phyloP scores from a whole-genome alignment of 1,140 invertebrate species.

The Antheraea mylitta region DNA sequence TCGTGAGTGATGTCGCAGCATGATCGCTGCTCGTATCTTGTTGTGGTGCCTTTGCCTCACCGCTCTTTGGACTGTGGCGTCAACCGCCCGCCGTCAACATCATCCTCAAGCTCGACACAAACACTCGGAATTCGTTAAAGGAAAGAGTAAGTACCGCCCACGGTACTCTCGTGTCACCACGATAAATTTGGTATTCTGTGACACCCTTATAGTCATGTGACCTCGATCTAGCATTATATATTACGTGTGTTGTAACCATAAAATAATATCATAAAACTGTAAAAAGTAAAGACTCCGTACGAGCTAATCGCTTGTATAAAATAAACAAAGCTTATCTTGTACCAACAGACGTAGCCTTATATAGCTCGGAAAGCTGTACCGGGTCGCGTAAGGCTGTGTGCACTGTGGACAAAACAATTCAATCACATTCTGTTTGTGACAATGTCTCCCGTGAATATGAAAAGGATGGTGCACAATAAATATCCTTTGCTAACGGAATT shows the following conservation, averaged over 20 bases:
- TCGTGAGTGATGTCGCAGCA: constrained; percentile 73
- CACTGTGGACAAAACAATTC: constrained; percentile 27
- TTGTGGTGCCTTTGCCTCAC: constrained; percentile 58
- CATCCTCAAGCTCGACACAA: constrained; percentile 47
- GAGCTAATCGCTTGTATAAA: constrained; percentile 49
- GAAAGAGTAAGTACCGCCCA: constrained; percentile 70
- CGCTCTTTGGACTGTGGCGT: constrained; percentile 40
- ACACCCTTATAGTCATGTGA: constrained; percentile 20
- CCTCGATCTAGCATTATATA: constrained; percentile 22
- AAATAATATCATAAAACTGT: constrained; percentile 31
- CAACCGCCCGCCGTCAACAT: constrained; percentile 51
- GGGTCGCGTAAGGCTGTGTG: constrained; percentile 25
- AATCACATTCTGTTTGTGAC: constrained; percentile 27
- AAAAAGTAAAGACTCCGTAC: constrained; percentile 30
- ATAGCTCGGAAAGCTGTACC: constrained; percentile 39
- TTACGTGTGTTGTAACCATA: constrained; percentile 11
- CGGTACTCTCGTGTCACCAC: constrained; percentile 18
- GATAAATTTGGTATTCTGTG: constrained; percentile 15
- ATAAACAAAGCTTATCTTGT: constrained; percentile 65
- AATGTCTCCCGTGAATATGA: constrained; percentile 23
- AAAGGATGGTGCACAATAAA: constrained; percentile 16
- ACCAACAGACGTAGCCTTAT: constrained; percentile 51
- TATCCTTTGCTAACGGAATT: constrained; percentile 23
- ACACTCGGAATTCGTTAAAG: constrained; percentile 73
- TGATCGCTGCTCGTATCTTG: constrained; percentile 58